Evolutionary conservation across 1,140 invertebrate genomes (phyloP), one percentile per base, ranked within the genome.

Genomic region (Galendromus occidentalis): DNA sequence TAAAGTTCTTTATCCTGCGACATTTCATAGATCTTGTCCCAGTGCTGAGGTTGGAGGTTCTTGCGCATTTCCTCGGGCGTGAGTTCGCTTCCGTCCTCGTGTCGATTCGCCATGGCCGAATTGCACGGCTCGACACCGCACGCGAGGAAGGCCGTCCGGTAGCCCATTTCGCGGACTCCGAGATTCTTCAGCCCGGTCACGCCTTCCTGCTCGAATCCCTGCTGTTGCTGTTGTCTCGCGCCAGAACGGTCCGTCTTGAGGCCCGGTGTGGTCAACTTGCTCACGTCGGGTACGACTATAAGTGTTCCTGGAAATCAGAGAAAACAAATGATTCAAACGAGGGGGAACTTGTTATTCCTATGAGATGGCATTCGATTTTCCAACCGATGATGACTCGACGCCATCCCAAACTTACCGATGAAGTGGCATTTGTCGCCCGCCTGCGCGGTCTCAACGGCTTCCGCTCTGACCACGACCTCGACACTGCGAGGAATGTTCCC

Each of bases 11-110:
- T 85, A 73, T 98, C 95, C 66, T 85, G 82, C 47, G 86, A 91
- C 95, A 99, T 99, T 71, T 94, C 87, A 72, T 94, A 96, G 59
- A 99, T 85, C 76, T 86, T 90, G 69, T 91, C 85, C 90, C 91
- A 97, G 74, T 98, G 94, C 22, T 84, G 83, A 67, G 91, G 87
- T 0, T 86, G 87, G 88, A 98, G 94, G 75, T 92, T 88, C 69
- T 88, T 86, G 72, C 89, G 89, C 79, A 97, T 86, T 67, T 86
- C 82, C 75, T 96, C 90, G 14, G 88, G 86, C 0, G 89, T 89
- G 12, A 91, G 80, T 68, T 91, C 87, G 22, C 14, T 59, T 4
- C 51, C 51, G 22, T 59, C 51, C 25, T 59, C 51, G 22, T 59
- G 51, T 6, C 51, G 12, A 33, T 59, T 59, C 1, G 51, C 51